Evolutionary conservation across 2,113 vertebrate species (phyloP).

Genomic region (Nasalis larvatus): DNA sequence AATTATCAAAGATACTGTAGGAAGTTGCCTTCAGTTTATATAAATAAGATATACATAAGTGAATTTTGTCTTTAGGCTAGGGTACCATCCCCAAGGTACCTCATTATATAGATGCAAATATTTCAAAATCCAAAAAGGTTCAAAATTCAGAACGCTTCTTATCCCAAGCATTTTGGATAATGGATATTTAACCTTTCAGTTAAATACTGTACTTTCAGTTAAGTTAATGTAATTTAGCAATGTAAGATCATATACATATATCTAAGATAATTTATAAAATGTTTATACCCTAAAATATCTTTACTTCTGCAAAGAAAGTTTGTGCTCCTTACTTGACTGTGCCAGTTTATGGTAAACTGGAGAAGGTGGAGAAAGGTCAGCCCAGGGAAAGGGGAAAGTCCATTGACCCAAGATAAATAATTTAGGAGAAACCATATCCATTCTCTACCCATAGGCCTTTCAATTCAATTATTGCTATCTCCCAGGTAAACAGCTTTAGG

Average conservation of each 20-base stretch:
- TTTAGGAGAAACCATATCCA: background rate
- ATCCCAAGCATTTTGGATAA: background rate
- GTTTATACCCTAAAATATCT: background rate
- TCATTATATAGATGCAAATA: background rate
- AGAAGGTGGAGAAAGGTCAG: background rate
- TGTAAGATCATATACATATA: background rate
- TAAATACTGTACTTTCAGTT: background rate
- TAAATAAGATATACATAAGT: background rate
- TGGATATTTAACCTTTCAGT: background rate
- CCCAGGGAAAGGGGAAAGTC: background rate
- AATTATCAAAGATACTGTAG: background rate
- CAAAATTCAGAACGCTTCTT: background rate
- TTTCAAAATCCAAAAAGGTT: background rate
- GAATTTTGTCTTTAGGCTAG: background rate
- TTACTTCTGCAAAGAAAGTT: background rate
- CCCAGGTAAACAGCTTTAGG: background rate
- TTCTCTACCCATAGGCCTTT: too few relatives aligned
- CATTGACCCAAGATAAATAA: background rate
- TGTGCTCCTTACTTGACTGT: background rate
- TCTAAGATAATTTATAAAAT: slow-evolving; percentile 21
- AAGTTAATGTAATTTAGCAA: background rate
- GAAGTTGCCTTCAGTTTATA: background rate
- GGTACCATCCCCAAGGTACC: background rate
- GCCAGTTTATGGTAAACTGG: background rate
- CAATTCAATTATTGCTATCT: background rate